phyloP scores from a whole-genome alignment of 2,888 invertebrate genomes.

The Drosophila cognata region DNA sequence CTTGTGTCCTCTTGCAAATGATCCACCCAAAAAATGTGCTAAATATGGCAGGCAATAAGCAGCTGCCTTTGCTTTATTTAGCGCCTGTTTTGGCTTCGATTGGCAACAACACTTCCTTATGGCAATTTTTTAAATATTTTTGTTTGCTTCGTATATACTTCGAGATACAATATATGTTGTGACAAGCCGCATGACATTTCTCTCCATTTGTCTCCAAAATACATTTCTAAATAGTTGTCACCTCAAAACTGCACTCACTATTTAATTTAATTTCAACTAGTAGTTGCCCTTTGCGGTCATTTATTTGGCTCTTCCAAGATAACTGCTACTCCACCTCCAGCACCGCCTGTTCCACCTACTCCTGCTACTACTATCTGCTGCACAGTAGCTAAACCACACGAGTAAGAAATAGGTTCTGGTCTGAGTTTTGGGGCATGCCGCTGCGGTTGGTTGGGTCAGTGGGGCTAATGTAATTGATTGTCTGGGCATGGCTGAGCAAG shows the following conservation, averaged over 20 bases:
- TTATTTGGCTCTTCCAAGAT: constrained; percentile 43
- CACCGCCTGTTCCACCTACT: background rate
- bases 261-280: constrained; percentile 52
- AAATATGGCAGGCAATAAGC: constrained; percentile 53
- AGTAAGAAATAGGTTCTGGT: constrained; percentile 25
- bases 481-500: constrained; percentile 55
- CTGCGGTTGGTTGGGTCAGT: constrained; percentile 50
- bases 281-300: constrained; percentile 45
- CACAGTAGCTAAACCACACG: constrained; percentile 40
- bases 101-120: constrained; percentile 25
- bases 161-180: constrained; percentile 1
- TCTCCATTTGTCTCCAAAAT: background rate
- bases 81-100: constrained; percentile 60
- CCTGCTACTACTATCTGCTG: background rate
- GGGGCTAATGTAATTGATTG: constrained; percentile 74
- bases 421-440: constrained; percentile 42
- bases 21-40: constrained; percentile 68
- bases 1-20: constrained; percentile 13
- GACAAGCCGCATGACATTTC: constrained; percentile 7
- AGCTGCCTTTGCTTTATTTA: constrained; percentile 54
- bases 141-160: background rate
- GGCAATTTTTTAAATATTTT: constrained; percentile 8
- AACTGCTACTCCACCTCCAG: constrained; percentile 3
- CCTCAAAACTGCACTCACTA: constrained; percentile 17
- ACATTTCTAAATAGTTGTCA: constrained; percentile 9